phyloP scores from a whole-genome alignment of 1,140 invertebrate species.

The Zaprionus kolodkinae region DNA sequence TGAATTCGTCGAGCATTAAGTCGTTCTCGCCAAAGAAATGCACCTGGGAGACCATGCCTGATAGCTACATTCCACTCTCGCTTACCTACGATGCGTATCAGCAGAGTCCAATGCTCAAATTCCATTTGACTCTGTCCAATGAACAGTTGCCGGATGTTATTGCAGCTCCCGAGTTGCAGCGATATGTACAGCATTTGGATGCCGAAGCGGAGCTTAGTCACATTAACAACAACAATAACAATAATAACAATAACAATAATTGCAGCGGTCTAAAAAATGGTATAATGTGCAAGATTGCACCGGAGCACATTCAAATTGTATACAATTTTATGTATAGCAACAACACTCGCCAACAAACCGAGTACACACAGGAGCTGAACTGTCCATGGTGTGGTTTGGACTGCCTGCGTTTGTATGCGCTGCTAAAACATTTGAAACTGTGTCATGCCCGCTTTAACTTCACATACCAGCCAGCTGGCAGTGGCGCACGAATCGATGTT shows the following conservation, averaged over 20 bases:
- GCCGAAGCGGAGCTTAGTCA: slow-evolving; percentile 56
- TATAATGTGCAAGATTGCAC: slow-evolving; percentile 48
- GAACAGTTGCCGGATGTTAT: slow-evolving; percentile 89
- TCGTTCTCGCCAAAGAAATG: slow-evolving; percentile 87
- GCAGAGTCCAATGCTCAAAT: slow-evolving; percentile 92
- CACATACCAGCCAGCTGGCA: slow-evolving; percentile 88
- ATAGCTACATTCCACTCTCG: slow-evolving; percentile 86
- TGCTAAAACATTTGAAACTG: slow-evolving; percentile 96
- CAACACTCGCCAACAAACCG: slow-evolving; percentile 96
- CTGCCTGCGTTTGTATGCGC: slow-evolving; percentile 93
- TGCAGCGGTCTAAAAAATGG: slow-evolving; percentile 57
- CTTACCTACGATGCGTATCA: slow-evolving; percentile 88
- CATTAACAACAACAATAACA: slow-evolving; percentile 65
- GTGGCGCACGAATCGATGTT: slow-evolving; percentile 95
- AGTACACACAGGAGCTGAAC: slow-evolving; percentile 94
- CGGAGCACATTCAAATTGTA: slow-evolving; percentile 89
- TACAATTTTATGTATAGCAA: slow-evolving; percentile 99
- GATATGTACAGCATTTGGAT: slow-evolving; percentile 70
- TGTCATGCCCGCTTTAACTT: slow-evolving; percentile 97
- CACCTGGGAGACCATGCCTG: slow-evolving; percentile 93
- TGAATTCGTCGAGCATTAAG: slow-evolving; percentile 86
- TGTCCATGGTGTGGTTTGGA: slow-evolving; percentile 98
- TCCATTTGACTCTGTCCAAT: slow-evolving; percentile 92
- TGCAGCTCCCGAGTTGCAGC: slow-evolving; percentile 77
- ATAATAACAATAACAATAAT: slow-evolving; percentile 63